Base-by-base conservation (phyloP, 1,140 invertebrate genomes). In the Diabrotica undecimpunctata region DNA sequence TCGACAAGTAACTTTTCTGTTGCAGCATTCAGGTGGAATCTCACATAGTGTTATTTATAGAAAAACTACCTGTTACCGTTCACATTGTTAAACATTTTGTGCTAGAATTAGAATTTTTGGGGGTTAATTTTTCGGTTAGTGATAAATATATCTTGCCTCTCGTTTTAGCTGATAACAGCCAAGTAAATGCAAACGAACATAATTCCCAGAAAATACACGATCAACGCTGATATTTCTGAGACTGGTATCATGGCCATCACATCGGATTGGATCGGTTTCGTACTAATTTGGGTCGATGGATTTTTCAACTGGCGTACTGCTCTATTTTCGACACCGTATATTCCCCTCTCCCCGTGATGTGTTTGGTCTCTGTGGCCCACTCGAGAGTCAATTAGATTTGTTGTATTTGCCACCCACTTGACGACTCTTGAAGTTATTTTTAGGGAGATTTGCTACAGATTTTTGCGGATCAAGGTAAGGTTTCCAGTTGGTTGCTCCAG, bases 151-250 rank as follows among this genome's bases (percentile, higher is more conserved):
- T 54, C 61, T 62, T 62, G 61, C 61, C 61, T 62, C 54, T 38
- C 38, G 51, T 10, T 13, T 52, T 58, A 70, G 41, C 66, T 62
- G 13, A 70, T 67, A 35, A 70, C 56, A 35, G 68, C 65, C 10
- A 70, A 14, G 41, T 67, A 70, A 39, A 70, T 58, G n/a, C 58
- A 63, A 41, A 67, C 54, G 36, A 70, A 54, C 14, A 70, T 55
- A 25, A 70, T 69, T 10, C 61, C 68, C 35, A 69, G 12, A 14
- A 63, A 64, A 66, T 69, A 69, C 50, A 64, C 64, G 13, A 66
- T 12, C 9, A 64, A 36, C 14, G 65, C 54, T 39, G 61, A 66
- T 61, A 66, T 64, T 54, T 69, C 68, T 46, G 58, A 60, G 58
- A 25, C 38, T 25, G 41, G 36, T 13, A 62, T 12, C 51, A 36